Evolutionary conservation across 1,140 invertebrate species (phyloP), one percentile per base, ranked within the genome.

Genomic region (Brachionus asplanchnoidis): DNA sequence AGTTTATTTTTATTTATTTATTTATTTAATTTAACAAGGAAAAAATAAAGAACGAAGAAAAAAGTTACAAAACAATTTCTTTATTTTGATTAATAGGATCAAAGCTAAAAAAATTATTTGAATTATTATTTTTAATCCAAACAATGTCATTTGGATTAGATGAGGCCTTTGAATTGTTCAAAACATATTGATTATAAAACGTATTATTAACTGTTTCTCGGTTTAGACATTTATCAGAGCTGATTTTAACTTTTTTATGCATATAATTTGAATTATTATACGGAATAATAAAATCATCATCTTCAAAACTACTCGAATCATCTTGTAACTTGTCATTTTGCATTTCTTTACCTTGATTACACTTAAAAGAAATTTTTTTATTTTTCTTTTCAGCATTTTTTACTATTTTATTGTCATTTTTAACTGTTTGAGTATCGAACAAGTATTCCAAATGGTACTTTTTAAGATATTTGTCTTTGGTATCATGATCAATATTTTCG

Each of bases 371-470:
- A 50, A 50, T 50, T 50, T 77, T 77, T 77, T 77, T 77, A 12
- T 20, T 14, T 11, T 77, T 77, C 26, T 77, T 77, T 20, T 46
- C 32, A 2, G 9, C 26, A 50, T 23, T 50, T 77, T 26, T 23
- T 75, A 20, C 32, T 40, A 75, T 42, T 44, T 44, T 12, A 12
- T 40, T 32, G 6, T 68, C 12, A 14, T 68, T 42, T 73, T 73
- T 73, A 73, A 17, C 68, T 11, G 26, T 32, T n/a, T 32, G 32
- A 75, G 46, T 80, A 40, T 82, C 79, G 20, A 82, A 68, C 42
- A 82, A 68, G 66, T 82, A 82, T 36, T 82, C 79, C 9, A 82
- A 65, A 40, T 82, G 20, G n/a, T 82, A 82, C 26, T 82, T 82
- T 82, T 68, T 36, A 17, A 82, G 36, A 46, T 65, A 82, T 26